phyloP scores from a whole-genome alignment of 1,140 invertebrate genomes.

The Nomia melanderi region DNA sequence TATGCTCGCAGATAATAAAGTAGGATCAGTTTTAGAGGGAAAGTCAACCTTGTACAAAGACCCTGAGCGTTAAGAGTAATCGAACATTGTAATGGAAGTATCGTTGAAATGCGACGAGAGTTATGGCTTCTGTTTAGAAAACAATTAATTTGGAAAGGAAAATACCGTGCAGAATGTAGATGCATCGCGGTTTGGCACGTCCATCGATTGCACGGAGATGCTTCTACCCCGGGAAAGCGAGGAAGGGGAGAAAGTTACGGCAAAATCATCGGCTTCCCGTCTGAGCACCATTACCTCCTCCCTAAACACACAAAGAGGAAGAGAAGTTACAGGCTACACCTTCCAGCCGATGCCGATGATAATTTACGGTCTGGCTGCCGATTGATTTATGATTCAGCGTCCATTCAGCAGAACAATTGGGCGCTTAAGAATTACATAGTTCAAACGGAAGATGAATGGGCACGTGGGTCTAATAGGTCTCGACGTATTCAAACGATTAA shows the following conservation, averaged over 20 bases:
- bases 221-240: slow-evolving; percentile 63
- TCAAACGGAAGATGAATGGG: neutral
- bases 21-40: too few species aligned
- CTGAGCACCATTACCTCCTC: slow-evolving; percentile 14
- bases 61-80: neutral
- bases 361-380: slow-evolving; percentile 31
- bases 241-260: slow-evolving; percentile 69
- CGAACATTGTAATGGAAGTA: too few species aligned
- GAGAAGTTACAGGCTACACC: slow-evolving; percentile 19
- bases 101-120: too few species aligned
- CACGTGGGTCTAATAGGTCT: neutral
- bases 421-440: neutral
- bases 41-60: too few species aligned
- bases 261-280: slow-evolving; percentile 49
- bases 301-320: slow-evolving; percentile 34
- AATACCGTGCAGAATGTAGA: neutral
- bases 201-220: slow-evolving; percentile 40
- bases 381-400: slow-evolving; percentile 52
- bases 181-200: neutral
- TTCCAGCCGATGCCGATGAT: slow-evolving; percentile 19
- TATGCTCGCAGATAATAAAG: too few species aligned
- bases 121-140: too few species aligned
- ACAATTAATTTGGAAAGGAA: neutral
- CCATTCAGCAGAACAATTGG: slow-evolving; percentile 11
- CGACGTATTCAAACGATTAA: too few species aligned